phyloP scores from a whole-genome alignment of 2,888 invertebrate genomes.

The Melanargia galathea region DNA sequence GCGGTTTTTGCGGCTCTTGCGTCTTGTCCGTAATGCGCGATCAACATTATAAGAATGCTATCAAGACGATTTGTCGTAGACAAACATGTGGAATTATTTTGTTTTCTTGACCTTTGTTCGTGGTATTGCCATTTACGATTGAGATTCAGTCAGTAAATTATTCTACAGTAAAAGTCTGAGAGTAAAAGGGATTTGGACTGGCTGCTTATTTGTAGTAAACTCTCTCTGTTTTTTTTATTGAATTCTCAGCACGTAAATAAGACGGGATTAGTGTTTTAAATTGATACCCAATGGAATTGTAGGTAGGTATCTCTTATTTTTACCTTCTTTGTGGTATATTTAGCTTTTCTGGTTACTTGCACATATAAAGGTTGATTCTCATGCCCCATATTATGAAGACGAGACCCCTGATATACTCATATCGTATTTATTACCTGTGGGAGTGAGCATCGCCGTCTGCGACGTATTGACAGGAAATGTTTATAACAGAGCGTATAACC shows the following conservation, averaged over 20 bases:
- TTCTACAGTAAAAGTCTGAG: constrained; percentile 7
- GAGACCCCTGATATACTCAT: too few relatives aligned
- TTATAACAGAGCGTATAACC: too few relatives aligned
- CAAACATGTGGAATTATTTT: constrained; percentile 9
- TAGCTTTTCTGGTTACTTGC: background rate
- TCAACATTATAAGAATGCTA: background rate
- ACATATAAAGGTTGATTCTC: too few relatives aligned
- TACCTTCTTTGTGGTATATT: background rate
- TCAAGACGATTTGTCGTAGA: constrained; percentile 2
- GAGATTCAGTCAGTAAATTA: constrained; percentile 6
- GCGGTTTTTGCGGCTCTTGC: background rate
- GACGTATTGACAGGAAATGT: too few relatives aligned
- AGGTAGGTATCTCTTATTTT: background rate
- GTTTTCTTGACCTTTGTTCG: constrained; percentile 8
- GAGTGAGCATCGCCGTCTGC: too few relatives aligned
- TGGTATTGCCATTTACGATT: constrained; percentile 8
- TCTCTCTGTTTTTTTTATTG: background rate
- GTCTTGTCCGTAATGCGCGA: background rate
- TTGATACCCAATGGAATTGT: background rate
- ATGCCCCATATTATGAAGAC: too few relatives aligned
- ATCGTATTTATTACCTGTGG: too few relatives aligned
- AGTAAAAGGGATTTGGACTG: background rate
- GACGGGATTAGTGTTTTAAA: background rate
- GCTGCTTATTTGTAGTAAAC: background rate
- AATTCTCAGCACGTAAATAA: background rate